Base-by-base conservation (phyloP, 2,113 vertebrate species). In the Osmerus mordax region DNA sequence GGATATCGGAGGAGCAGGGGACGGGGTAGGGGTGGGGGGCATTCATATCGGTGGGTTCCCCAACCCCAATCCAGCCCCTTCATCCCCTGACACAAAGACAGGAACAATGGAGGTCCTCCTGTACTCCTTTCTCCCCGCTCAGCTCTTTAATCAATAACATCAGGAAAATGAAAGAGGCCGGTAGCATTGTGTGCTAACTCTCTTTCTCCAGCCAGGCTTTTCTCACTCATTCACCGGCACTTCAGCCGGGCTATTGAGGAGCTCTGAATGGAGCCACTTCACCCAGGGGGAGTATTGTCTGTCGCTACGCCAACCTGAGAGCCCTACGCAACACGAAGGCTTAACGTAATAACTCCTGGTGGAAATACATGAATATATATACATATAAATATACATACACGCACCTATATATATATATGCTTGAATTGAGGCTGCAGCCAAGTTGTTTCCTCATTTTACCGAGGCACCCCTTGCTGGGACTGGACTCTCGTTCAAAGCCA, bases 211-310 rank as follows among this genome's bases (percentile, higher is more conserved):
- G 78, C 77, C 70, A 86, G 78, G 81, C 81, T 87, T 86, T 87
- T 60, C 83, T 80, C 81, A 75, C 81, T 83, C 80, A 80, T 86
- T 90, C 80, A 81, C 75, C 83, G 81, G 80, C 87, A 84, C 88
- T 90, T 87, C 85, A 89, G 80, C 69, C 54, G 72, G 79, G 74
- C 90, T 87, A 85, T 87, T 88, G 86, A 87, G 84, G 86, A 86
- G 47, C 76, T 83, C 68, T 90, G 87, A 90, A 90, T 87, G 81
- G 86, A 87, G 79, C 86, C 78, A 81, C 89, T 86, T 73, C 87
- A 86, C 89, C 88, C 88, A 83, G 74, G 80, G 87, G 87, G 87
- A 87, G 84, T 89, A 89, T 90, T 87, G 84, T 89, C 83, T 87
- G 80, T 86, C 83, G 78, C 32, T 69, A 77, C 67, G 76, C 74